phyloP scores from a whole-genome alignment of 2,888 invertebrate species.

The Diaperis boleti region DNA sequence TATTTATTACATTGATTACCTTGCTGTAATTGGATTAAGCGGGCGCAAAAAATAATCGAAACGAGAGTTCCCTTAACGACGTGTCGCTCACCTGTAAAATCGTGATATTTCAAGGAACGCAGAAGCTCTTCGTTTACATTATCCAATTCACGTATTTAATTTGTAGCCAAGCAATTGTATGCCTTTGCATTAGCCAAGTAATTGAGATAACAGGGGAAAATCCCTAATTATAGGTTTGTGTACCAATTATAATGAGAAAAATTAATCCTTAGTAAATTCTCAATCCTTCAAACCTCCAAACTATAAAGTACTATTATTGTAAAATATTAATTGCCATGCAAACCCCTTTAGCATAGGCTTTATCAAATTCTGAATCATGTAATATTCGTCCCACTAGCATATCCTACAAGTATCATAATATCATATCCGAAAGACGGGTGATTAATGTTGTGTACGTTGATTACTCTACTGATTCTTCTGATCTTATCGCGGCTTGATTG shows the following conservation, averaged over 20 bases:
- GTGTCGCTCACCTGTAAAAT: slow-evolving; percentile 33
- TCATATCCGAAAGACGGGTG: slow-evolving; percentile 54
- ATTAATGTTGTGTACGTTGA: slow-evolving; percentile 66
- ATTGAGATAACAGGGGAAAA: slow-evolving; percentile 31
- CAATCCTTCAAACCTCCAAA: too few species aligned
- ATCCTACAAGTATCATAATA: slow-evolving; percentile 19
- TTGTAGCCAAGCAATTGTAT: slow-evolving; percentile 38
- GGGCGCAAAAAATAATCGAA: slow-evolving; percentile 6
- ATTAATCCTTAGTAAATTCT: too few species aligned
- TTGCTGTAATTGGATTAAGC: slow-evolving; percentile 4
- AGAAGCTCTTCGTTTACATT: slow-evolving; percentile 40
- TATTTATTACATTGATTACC: slow-evolving; percentile 24
- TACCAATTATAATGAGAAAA: slow-evolving; percentile 25
- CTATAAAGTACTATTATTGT: too few species aligned
- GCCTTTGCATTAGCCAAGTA: slow-evolving; percentile 33
- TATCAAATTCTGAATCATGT: slow-evolving; percentile 5
- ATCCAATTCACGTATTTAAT: slow-evolving; percentile 41
- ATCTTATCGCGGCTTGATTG: slow-evolving; percentile 70
- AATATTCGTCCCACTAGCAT: slow-evolving; percentile 14
- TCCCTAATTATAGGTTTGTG: background rate
- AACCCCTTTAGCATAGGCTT: background rate
- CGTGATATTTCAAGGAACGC: slow-evolving; percentile 36
- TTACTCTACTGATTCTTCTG: slow-evolving; percentile 67
- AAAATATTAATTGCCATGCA: too few species aligned
- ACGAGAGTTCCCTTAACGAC: background rate